A percentile compares a stretch with the other conserved stretches of the same genome.
Conservation (phyloP, 2,797 vertebrate genomes). For the Phataginus tetradactyla region DNA sequence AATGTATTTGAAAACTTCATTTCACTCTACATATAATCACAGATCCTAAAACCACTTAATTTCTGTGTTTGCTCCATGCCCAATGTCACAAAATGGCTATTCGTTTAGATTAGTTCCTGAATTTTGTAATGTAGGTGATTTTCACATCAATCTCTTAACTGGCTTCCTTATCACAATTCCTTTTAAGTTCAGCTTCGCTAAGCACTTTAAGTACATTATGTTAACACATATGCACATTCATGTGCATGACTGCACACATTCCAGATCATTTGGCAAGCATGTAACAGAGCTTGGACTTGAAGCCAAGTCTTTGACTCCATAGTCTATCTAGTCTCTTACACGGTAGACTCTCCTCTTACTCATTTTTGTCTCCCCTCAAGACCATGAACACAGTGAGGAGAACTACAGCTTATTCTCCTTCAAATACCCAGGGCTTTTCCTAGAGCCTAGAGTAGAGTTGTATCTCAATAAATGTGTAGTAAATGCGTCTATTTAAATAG, state of each 20-base stretch:
- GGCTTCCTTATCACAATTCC: not conserved
- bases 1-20: not conserved
- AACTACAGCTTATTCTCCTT: not conserved
- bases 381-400: not conserved
- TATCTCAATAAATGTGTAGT: not conserved
- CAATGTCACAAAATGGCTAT: not conserved
- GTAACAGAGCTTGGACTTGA: not conserved
- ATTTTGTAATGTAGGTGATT: not conserved
- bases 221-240: fast-evolving
- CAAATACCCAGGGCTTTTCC: not conserved
- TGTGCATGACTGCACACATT: not conserved
- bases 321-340: not conserved
- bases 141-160: not conserved
- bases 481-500: not conserved
- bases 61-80: not conserved
- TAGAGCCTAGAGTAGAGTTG: not conserved
- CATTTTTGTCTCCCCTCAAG: not conserved
- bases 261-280: not conserved
- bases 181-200: not conserved
- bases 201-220: not conserved
- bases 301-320: not conserved
- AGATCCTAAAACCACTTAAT: not conserved
- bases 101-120: not conserved
- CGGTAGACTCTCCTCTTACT: not conserved
- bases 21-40: not conserved